Evolutionary conservation across 1,140 invertebrate species (phyloP), one percentile per base, ranked within the genome.

Genomic region (Drosophila kikkawai): DNA sequence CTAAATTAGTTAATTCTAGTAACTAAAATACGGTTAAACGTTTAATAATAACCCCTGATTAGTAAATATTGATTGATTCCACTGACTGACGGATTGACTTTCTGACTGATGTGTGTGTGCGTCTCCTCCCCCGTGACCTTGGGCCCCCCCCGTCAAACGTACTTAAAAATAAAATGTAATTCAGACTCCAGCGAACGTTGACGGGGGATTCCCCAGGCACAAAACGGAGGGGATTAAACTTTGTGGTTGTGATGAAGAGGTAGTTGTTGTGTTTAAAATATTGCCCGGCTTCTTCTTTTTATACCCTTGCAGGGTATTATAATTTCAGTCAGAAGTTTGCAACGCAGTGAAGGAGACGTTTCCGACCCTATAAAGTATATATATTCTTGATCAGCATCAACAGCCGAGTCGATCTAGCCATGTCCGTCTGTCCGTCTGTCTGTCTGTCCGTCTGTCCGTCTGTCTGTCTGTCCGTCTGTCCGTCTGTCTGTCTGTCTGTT

Each of bases 101-200:
- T 32, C 55, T 73, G 53, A 50, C 45, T 73, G 69, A 51, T 51
- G 26, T 29, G 15, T 6, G 26, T 48, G 13, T 1, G 36, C 13
- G 12, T 45, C 45, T 26, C 5, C 48, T 22, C n/a, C n/a, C 69
- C 22, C 22, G 11, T 6, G n/a, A 17, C 19, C n/a, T 36, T 15
- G 11, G 39, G 5, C 11, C 17, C 13, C 17, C 13, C 44, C 47
- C 65, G 32, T 19, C 84, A 91, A 91, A 87, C 82, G 87, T 91
- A 90, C 82, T 90, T 90, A 90, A 91, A 91, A 91, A 91, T 87
- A 87, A 91, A 87, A 91, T 91, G 87, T 91, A 91, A 91, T 91
- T 91, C 87, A 91, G 87, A 91, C 87, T 91, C 87, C 87, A 87
- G 82, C 75, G 82, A 91, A 91, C 87, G 87, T 76, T 80, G 63